phyloP scores from a whole-genome alignment of 1,140 invertebrate species.

The Macrobrachium nipponense region DNA sequence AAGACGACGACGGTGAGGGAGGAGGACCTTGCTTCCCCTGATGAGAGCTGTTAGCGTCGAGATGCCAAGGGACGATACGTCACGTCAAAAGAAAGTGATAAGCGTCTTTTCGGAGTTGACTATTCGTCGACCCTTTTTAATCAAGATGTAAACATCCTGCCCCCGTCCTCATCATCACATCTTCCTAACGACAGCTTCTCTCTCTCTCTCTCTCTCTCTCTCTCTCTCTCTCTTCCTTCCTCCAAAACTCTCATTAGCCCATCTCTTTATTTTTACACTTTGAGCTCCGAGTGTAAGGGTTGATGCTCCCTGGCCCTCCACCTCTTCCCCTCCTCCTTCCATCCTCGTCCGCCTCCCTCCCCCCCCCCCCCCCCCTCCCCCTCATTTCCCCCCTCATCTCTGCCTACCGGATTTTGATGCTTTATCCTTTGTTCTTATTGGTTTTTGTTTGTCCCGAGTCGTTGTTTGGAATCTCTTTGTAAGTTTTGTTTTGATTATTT shows the following conservation, averaged over 20 bases:
- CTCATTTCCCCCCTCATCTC: neutral
- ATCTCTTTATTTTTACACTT: neutral
- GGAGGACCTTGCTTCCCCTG: too few species aligned
- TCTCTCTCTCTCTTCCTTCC: slow-evolving; percentile 1
- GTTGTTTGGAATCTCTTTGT: too few species aligned
- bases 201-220: slow-evolving; percentile 8
- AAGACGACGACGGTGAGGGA: too few species aligned
- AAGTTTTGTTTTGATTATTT: too few species aligned
- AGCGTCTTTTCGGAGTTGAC: too few species aligned
- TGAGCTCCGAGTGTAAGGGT: neutral
- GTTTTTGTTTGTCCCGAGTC: neutral
- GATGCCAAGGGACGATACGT: too few species aligned
- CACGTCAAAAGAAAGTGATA: too few species aligned
- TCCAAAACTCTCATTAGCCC: neutral
- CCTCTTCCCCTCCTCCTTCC: neutral
- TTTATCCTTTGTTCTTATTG: neutral
- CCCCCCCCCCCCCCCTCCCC: too few species aligned
- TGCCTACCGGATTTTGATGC: neutral
- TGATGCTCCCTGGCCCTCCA: neutral
- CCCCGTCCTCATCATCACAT: neutral
- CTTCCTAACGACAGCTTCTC: neutral
- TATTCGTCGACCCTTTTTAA: too few species aligned
- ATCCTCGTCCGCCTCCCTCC: too few species aligned
- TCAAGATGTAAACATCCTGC: neutral
- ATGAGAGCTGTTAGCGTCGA: too few species aligned